Base-by-base conservation (phyloP, 2,113 vertebrate genomes). In the Felis chaus region DNA sequence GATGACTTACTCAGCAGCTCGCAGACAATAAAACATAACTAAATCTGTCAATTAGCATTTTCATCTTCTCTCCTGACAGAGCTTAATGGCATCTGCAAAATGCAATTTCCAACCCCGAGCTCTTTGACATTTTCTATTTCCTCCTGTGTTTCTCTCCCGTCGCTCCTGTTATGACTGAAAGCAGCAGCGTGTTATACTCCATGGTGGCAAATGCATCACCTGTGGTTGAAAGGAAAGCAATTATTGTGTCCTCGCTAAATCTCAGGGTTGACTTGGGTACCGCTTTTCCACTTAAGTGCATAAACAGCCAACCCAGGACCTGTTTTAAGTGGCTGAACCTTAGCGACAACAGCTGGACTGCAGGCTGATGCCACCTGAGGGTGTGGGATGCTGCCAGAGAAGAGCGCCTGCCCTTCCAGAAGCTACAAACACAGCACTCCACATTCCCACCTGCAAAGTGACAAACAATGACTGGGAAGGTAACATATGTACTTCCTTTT, bases 81-180 rank as follows among this genome's bases (percentile, higher is more conserved):
- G 55, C 76, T 97, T 4, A 0, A 94, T 96, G 57, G 53, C 87
- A 97, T 95, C 96, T 97, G 95, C 89, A 95, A 97, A 91, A 97
- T 0, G 10, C 96, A 83, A 98, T 97, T 98, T 98, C 95, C 95
- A 97, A 84, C 87, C 89, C 57, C 15, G 7, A 16, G 97, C 94
- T 98, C 83, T 96, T 89, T 98, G 98, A 98, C 98, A 98, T 98
- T 98, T 98, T 95, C 96, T 96, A 71, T 98, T 97, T 99, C 96
- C 97, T 98, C 57, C 1, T 50, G 89, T 0, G 21, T 97, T 98
- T 97, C 98, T 93, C 97, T 97, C 97, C 97, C 83, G 45, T 95
- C 90, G 97, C 97, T 98, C 96, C 88, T 85, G 93, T 98, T 98
- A 97, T 97, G 97, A 98, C 97, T 94, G 90, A 97, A 95, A 98